These are phyloP conservation scores for Aselliscus stoliczkanus DNA, from an alignment of 2,797 vertebrate genomes.

Conservation along the genomic window DNA sequence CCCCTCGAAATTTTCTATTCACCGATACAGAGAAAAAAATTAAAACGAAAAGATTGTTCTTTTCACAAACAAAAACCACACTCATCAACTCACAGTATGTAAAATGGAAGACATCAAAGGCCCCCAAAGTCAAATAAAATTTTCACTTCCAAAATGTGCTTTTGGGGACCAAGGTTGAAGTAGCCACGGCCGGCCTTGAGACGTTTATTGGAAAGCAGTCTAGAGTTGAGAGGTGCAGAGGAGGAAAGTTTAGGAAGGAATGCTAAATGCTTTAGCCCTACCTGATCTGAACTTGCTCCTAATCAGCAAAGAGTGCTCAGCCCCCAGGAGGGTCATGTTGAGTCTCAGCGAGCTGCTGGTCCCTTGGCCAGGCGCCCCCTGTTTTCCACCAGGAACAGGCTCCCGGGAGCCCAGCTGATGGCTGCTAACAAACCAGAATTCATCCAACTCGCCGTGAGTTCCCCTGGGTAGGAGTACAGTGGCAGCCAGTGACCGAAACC, in stretches of 20 bases:
- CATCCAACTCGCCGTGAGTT: conserved; percentile 77
- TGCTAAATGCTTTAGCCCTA: conserved; percentile 83
- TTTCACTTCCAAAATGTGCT: conserved; percentile 52
- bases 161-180: conserved; percentile 53
- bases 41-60: conserved; percentile 21
- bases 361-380: conserved; percentile 85
- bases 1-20: background rate
- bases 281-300: conserved; percentile 99
- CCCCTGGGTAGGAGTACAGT: conserved; percentile 68
- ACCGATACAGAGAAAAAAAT: conserved; percentile 9
- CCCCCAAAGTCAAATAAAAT: conserved; percentile 41
- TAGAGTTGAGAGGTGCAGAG: conserved; percentile 38
- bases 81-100: conserved; percentile 52
- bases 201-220: conserved; percentile 61
- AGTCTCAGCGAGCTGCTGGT: conserved; percentile 83
- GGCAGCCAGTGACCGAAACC: conserved; percentile 78
- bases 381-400: conserved; percentile 80
- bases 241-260: conserved; percentile 77
- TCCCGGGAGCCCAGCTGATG: conserved; percentile 78
- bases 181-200: conserved; percentile 57
- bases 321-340: conserved; percentile 98
- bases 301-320: conserved; percentile 97
- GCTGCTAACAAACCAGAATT: conserved; percentile 74
- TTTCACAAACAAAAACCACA: conserved; percentile 51
- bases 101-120: background rate